Evolutionary conservation across 2,113 vertebrate species (phyloP), one percentile per base, ranked within the genome.

Genomic region (Ictidomys tridecemlineatus): DNA sequence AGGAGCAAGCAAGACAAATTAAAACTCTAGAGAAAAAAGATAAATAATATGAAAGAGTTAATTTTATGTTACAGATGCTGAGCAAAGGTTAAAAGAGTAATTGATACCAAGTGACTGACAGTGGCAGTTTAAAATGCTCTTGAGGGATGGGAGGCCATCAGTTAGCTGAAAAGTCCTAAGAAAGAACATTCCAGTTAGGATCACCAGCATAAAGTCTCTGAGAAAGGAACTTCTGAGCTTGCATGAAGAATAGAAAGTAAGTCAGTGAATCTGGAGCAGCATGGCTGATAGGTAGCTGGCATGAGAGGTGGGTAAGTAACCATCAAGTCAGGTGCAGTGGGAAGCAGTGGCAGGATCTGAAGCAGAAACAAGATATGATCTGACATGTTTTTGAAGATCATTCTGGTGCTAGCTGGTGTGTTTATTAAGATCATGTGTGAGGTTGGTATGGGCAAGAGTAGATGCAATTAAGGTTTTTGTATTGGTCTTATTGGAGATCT

Each of bases 21-120:
- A 93, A 89, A 91, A 83, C 20, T 82, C 39, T 8, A 28, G 83
- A 80, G 22, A 87, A 94, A 80, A 45, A 73, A 83, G 26, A 89
- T 32, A 8, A 20, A 2, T 78, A 45, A 78, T 93, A 96, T 91
- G 67, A 72, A 76, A 94, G 86, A 51, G 42, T 30, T 61, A 93
- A 77, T 61, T 79, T 96, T 80, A 83, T 70, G 7, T 69, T 88
- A 39, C 82, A 94, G 76, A 76, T 92, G 34, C 45, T 93, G 92
- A 92, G 53, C 85, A 95, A 77, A 89, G 77, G n/a, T 69, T 48
- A 42, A 48, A 20, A 79, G 34, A 51, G 22, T 91, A 42, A 32
- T 69, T 89, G 48, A 74, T 79, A 74, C 65, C 65, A 34, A 63
- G 16, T 72, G 56, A 82, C 77, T 82, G 84, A 67, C 3, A 78